phyloP scores from a whole-genome alignment of 2,888 invertebrate species.

The Cosmopolites sordidus region DNA sequence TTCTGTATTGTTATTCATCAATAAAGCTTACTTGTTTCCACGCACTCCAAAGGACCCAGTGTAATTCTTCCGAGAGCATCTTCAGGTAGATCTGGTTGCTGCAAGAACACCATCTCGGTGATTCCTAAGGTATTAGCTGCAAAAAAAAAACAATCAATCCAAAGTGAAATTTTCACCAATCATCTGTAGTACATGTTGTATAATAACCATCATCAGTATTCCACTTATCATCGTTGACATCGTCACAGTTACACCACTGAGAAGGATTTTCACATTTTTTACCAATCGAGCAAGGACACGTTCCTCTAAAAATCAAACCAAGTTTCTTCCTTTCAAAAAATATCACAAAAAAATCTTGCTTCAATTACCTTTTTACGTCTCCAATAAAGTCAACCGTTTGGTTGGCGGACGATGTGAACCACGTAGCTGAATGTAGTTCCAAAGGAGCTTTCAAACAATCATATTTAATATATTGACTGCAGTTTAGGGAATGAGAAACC shows the following conservation, averaged over 20 bases:
- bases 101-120: conserved; percentile 85
- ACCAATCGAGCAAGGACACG: conserved; percentile 72
- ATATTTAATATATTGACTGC: conserved; percentile 84
- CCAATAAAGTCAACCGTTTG: conserved; percentile 77
- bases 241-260: conserved; percentile 87
- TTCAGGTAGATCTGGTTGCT: conserved; percentile 75
- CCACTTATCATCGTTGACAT: conserved; percentile 79
- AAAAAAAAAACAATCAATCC: background rate
- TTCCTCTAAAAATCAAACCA: conserved; percentile 53
- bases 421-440: conserved; percentile 81
- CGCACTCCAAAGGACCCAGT: conserved; percentile 86
- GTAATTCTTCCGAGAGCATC: conserved; percentile 85
- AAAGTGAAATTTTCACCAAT: background rate
- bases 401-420: conserved; percentile 81
- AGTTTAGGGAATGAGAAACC: conserved; percentile 83
- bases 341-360: conserved; percentile 18
- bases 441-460: conserved; percentile 86
- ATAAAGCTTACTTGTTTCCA: conserved; percentile 78
- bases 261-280: conserved; percentile 77
- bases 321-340: too few species aligned
- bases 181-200: conserved; percentile 66
- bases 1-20: too few species aligned
- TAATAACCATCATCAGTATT: conserved; percentile 84
- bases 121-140: conserved; percentile 71
- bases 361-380: conserved; percentile 66